Conservation (phyloP, 1,140 invertebrate genomes). For the Heliconius melpomene region DNA sequence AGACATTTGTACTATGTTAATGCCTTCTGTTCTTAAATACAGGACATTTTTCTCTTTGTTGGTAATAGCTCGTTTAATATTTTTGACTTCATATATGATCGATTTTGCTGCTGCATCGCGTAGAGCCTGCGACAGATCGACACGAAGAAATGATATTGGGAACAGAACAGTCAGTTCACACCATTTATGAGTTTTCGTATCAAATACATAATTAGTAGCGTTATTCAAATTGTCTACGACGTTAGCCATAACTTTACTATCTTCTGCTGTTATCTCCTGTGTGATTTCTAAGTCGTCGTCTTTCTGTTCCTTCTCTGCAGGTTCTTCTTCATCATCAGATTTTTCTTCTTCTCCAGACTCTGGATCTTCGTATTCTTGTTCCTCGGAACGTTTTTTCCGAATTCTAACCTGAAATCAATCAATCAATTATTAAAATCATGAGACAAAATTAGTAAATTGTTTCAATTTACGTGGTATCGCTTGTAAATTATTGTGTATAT, state of each 20-base stretch:
- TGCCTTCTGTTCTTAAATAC: constrained; percentile 95
- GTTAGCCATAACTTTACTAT: constrained; percentile 58
- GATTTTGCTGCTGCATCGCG: constrained; percentile 87
- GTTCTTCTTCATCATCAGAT: constrained; percentile 69
- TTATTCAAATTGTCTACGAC: constrained; percentile 68
- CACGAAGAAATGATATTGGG: constrained; percentile 83
- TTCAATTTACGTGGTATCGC: too few relatives aligned
- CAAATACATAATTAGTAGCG: constrained; percentile 88
- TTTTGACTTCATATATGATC: constrained; percentile 89
- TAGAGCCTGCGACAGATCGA: constrained; percentile 91
- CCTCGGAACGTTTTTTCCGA: constrained; percentile 72
- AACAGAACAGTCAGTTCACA: constrained; percentile 83
- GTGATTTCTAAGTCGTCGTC: constrained; percentile 66
- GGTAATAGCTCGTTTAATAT: constrained; percentile 92
- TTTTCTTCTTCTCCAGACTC: constrained; percentile 80
- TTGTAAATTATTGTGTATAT: too few relatives aligned
- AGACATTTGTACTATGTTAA: constrained; percentile 95
- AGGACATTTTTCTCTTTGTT: constrained; percentile 84
- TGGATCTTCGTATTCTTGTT: constrained; percentile 82
- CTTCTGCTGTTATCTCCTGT: constrained; percentile 53
- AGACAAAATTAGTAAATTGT: too few relatives aligned
- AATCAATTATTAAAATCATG: too few relatives aligned
- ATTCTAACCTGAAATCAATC: constrained; percentile 68
- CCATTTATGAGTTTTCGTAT: constrained; percentile 83
- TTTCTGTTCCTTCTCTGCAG: constrained; percentile 59